Base-by-base conservation (phyloP, 2,888 invertebrate genomes). In the Dinocampus coccinellae region DNA sequence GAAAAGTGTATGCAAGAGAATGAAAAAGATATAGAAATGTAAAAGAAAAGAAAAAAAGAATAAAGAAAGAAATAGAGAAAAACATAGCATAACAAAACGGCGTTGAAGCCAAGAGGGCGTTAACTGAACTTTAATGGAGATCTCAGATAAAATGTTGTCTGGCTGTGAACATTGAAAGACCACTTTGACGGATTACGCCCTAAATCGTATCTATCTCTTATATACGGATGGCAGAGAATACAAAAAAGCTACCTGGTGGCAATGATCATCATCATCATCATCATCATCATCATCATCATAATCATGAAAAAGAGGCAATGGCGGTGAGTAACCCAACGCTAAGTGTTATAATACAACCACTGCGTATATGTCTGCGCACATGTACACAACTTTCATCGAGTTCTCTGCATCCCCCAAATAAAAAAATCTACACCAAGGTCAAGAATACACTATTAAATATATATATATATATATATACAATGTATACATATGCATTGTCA, bases 41-140 rank as follows among this genome's bases (percentile, higher is more conserved):
- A 34, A 20, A 9, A n/a, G 16, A 58, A 16, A 36, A 42, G 20
- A 6, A 47, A 7, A 29, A 24, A 26, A 61, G 60, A 67, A 20
- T 13, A 34, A 55, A 34, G 42, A 39, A 67, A 61, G 52, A 60
- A 68, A 39, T 58, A 29, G 62, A 47, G 58, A 73, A 62, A 70
- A 11, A 55, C 39, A 60, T 22, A 52, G 65, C 39, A 55, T 36
- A 66, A 72, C 67, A 72, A 67, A 68, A 61, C 64, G 36, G 60
- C 55, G 70, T 69, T 73, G 76, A 70, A 81, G 78, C 80, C 81
- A 83, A 82, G 84, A 84, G 85, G 86, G 87, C 87, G 86, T 87
- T 85, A 87, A 86, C 85, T 82, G 79, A 85, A 86, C 82, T 85
- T 85, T 87, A 87, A 87, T 87, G 87, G 87, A 87, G 86, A 87